A percentile compares a stretch with the other conserved stretches of the same genome.
Evolutionary conservation across 2,888 invertebrate genomes (phyloP).

Genomic region (Ennomos quercinarius): DNA sequence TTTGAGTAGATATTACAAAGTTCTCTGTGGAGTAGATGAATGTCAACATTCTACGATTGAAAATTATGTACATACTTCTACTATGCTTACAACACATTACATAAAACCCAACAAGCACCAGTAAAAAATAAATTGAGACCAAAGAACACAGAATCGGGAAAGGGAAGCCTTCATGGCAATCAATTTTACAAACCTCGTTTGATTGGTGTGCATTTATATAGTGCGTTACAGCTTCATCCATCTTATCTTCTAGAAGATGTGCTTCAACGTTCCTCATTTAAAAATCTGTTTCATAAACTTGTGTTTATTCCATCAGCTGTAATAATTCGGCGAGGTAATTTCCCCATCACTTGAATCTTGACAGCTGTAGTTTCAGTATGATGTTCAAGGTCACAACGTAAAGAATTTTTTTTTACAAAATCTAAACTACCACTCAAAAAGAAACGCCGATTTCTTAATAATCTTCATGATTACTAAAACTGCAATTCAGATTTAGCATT

Average conservation of each 20-base stretch:
- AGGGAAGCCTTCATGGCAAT: neutral
- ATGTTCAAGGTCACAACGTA: slow-evolving; percentile 28
- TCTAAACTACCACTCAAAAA: too few relatives aligned
- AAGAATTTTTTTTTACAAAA: neutral
- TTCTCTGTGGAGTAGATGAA: too few relatives aligned
- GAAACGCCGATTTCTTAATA: too few relatives aligned
- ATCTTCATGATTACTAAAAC: neutral
- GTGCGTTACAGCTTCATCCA: slow-evolving; percentile 78
- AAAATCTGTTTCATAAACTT: slow-evolving; percentile 12
- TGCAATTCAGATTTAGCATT: neutral
- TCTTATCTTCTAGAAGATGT: slow-evolving; percentile 67
- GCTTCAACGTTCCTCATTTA: slow-evolving; percentile 68
- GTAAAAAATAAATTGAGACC: too few relatives aligned
- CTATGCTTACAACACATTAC: too few relatives aligned
- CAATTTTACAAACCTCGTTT: slow-evolving; percentile 58
- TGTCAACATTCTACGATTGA: too few relatives aligned
- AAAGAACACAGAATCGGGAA: slow-evolving; percentile 6
- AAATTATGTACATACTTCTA: too few relatives aligned
- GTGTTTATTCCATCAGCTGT: slow-evolving; percentile 38
- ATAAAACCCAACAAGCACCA: too few relatives aligned
- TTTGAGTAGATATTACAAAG: too few relatives aligned
- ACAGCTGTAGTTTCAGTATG: slow-evolving; percentile 45
- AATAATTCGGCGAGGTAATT: slow-evolving; percentile 45
- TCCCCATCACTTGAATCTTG: too few relatives aligned
- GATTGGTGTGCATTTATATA: slow-evolving; percentile 75